phyloP scores from a whole-genome alignment of 2,888 invertebrate species.

The Hoplodrina blanda region DNA sequence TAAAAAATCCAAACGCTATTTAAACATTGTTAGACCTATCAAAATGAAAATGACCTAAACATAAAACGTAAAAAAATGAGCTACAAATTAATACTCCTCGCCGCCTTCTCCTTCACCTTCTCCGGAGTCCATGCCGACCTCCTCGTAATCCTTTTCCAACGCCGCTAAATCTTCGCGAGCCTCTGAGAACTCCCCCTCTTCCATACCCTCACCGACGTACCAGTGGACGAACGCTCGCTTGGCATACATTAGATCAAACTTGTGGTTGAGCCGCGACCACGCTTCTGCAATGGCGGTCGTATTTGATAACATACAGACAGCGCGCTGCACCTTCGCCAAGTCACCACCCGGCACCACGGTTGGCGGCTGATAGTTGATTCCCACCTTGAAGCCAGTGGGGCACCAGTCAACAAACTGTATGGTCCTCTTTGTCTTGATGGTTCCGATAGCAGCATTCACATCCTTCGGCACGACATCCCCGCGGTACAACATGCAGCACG shows the following conservation, averaged over 20 bases:
- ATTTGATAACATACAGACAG: slow-evolving; percentile 99
- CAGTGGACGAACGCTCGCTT: slow-evolving; percentile 99
- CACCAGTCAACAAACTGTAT: slow-evolving; percentile 98
- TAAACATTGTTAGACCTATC: slow-evolving; percentile 40
- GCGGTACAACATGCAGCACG: slow-evolving; percentile 98
- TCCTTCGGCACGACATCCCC: slow-evolving; percentile 99
- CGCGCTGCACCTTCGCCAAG: slow-evolving; percentile 97
- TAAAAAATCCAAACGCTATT: slow-evolving; percentile 39
- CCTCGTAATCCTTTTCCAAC: slow-evolving; percentile 96
- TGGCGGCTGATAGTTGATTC: slow-evolving; percentile 96
- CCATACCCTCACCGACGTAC: slow-evolving; percentile 97
- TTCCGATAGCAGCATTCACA: slow-evolving; percentile 97
- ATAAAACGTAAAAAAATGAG: slow-evolving; percentile 66
- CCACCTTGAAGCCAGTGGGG: slow-evolving; percentile 94
- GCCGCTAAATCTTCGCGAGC: slow-evolving; percentile 92
- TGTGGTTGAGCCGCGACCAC: slow-evolving; percentile 98
- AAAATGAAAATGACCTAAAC: slow-evolving; percentile 68
- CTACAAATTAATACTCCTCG: slow-evolving; percentile 92
- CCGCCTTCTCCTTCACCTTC: slow-evolving; percentile 95
- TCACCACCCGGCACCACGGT: slow-evolving; percentile 98
- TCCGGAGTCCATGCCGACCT: slow-evolving; percentile 96
- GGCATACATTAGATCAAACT: slow-evolving; percentile 98
- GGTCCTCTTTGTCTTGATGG: slow-evolving; percentile 97
- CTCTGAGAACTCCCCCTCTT: slow-evolving; percentile 96
- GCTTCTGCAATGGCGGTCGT: slow-evolving; percentile 99